Percentiles rank a stretch among this genome's conserved stretches.
Evolutionary conservation across 1,140 invertebrate genomes (phyloP).

Genomic region (Neotoxoptera formosana): DNA sequence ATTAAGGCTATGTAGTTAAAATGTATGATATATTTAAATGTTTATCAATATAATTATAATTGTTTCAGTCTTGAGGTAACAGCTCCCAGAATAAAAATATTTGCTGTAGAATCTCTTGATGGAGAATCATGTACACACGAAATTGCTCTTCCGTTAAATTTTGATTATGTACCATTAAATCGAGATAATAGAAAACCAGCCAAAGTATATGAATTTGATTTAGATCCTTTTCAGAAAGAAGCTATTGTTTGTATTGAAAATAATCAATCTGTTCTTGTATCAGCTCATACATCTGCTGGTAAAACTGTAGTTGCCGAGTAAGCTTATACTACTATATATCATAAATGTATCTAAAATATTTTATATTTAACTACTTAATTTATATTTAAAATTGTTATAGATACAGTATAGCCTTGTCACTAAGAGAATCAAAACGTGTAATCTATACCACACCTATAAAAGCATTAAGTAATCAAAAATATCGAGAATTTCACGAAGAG

Average conservation of each 20-base stretch:
- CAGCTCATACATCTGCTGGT: slow-evolving; percentile 99
- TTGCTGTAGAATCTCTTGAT: slow-evolving; percentile 81
- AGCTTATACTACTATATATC: slow-evolving; percentile 65
- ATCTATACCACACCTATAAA: slow-evolving; percentile 99
- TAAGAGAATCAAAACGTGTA: slow-evolving; percentile 83
- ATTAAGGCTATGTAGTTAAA: no score
- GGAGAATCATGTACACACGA: slow-evolving; percentile 88
- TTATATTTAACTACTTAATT: background rate
- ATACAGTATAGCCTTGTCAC: slow-evolving; percentile 76
- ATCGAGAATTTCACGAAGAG: slow-evolving; percentile 96
- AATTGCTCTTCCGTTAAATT: slow-evolving; percentile 87
- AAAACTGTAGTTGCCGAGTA: slow-evolving; percentile 99
- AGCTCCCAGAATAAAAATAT: slow-evolving; percentile 65
- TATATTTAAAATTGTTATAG: slow-evolving; percentile 64
- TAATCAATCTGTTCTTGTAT: slow-evolving; percentile 96
- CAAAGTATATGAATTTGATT: slow-evolving; percentile 92
- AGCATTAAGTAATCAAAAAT: slow-evolving; percentile 99
- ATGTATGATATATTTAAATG: background rate
- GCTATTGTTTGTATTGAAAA: slow-evolving; percentile 98
- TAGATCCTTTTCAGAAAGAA: slow-evolving; percentile 99
- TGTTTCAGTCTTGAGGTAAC: slow-evolving; percentile 26
- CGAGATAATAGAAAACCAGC: slow-evolving; percentile 73
- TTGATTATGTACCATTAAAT: slow-evolving; percentile 80
- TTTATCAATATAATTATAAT: background rate
- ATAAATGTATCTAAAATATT: background rate